Evolutionary conservation across 2,113 vertebrate genomes (phyloP).

Genomic region (Pristiophorus japonicus): DNA sequence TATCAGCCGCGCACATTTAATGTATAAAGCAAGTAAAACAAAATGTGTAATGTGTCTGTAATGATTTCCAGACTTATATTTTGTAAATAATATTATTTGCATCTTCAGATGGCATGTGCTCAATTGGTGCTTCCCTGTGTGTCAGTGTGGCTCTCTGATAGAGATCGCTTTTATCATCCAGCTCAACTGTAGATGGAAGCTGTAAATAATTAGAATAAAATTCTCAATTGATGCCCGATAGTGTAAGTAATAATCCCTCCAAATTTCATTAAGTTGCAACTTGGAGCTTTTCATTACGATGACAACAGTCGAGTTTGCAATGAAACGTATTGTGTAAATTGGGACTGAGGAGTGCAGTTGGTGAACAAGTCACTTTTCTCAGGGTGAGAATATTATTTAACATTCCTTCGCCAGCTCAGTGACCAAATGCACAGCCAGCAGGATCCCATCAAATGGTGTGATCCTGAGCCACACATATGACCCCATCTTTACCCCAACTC

Average conservation of each 20-base stretch:
- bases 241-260: conserved; percentile 11
- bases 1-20: background rate
- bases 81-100: background rate
- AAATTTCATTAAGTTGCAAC: conserved; percentile 31
- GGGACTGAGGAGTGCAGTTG: background rate
- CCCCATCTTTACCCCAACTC: background rate
- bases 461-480: background rate
- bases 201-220: conserved; percentile 33
- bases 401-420: background rate
- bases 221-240: conserved; percentile 19
- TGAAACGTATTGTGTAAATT: conserved; percentile 2
- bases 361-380: background rate
- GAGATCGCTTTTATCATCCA: background rate
- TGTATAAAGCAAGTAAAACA: background rate
- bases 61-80: background rate
- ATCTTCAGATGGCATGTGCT: background rate
- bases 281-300: background rate
- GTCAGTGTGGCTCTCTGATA: too few relatives aligned
- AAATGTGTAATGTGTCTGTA: background rate
- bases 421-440: background rate
- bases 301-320: background rate
- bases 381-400: background rate
- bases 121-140: background rate
- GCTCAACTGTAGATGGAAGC: conserved; percentile 13
- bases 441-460: background rate